These are phyloP conservation scores for Oreochromis aureus DNA, from an alignment of 2,113 vertebrate species.

Conservation along the genomic window DNA sequence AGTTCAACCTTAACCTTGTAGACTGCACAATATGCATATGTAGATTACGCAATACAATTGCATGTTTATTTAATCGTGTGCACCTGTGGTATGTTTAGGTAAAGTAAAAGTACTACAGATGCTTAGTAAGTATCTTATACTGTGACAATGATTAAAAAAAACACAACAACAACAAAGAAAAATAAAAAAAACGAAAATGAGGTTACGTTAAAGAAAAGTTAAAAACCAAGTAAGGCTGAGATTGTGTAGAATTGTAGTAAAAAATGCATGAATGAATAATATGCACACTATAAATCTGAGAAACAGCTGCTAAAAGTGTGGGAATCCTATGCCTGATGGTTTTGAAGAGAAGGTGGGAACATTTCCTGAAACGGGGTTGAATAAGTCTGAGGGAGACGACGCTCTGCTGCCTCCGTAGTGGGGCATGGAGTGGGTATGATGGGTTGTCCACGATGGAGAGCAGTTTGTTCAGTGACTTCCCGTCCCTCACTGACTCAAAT, in stretches of 20 bases:
- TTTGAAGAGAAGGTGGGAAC: neutral
- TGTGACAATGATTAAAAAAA: neutral
- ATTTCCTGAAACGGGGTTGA: rapidly evolving
- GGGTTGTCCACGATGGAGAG: neutral
- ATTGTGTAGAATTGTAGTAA: neutral
- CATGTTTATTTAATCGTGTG: neutral
- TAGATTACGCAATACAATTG: neutral
- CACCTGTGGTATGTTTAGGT: neutral
- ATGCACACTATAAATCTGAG: neutral
- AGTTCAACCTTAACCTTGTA: neutral
- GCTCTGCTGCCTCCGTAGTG: neutral
- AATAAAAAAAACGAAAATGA: neutral
- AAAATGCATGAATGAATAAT: neutral
- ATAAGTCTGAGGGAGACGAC: neutral
- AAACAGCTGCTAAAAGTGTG: neutral
- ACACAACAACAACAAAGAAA: neutral
- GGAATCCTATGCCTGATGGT: neutral
- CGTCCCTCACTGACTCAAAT: neutral
- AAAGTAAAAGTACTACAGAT: neutral
- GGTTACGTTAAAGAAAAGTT: rapidly evolving
- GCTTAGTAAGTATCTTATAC: neutral
- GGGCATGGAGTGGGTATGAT: neutral
- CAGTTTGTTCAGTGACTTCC: neutral
- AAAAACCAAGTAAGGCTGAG: neutral
- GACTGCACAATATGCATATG: neutral